A percentile compares a stretch with the other conserved stretches of the same genome.
Evolutionary conservation across 2,888 invertebrate genomes (phyloP).

Genomic region (Ceriagrion tenellum): DNA sequence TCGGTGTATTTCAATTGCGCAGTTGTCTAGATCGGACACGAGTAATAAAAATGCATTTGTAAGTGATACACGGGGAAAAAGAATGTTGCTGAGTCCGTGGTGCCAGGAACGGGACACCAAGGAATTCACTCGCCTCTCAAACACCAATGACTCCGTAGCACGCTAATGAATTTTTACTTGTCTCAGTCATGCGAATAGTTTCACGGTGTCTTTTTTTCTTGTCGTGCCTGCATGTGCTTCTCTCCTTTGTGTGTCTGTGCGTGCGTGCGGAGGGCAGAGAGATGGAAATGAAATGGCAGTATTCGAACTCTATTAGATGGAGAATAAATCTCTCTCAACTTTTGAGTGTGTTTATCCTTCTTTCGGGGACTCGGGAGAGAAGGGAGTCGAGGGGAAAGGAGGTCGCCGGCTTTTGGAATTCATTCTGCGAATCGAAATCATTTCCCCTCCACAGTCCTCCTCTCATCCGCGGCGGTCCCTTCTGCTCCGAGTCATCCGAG

Average conservation of each 20-base stretch:
- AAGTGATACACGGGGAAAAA: too few relatives aligned
- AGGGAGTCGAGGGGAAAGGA: neutral
- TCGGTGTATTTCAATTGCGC: too few relatives aligned
- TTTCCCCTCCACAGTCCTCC: neutral
- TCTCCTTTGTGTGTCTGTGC: neutral
- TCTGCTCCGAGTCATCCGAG: neutral
- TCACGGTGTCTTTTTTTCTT: neutral
- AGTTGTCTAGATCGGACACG: too few relatives aligned
- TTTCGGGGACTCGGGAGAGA: neutral
- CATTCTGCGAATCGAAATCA: constrained; percentile 9
- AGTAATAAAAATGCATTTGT: too few relatives aligned
- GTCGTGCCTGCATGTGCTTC: neutral
- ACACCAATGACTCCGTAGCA: neutral
- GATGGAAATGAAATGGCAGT: neutral
- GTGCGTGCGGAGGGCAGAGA: neutral
- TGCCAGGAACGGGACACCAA: too few relatives aligned
- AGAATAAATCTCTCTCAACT: constrained; percentile 18
- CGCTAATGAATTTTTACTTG: neutral
- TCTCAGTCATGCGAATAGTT: neutral
- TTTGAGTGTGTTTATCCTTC: neutral
- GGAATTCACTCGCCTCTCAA: neutral
- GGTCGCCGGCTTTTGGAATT: neutral
- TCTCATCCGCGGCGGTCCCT: neutral
- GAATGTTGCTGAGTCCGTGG: too few relatives aligned
- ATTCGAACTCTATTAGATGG: neutral